A percentile compares a stretch with the other conserved stretches of the same genome.
Conservation (phyloP, 2,113 vertebrate genomes). For the Dolichotis patagonum region DNA sequence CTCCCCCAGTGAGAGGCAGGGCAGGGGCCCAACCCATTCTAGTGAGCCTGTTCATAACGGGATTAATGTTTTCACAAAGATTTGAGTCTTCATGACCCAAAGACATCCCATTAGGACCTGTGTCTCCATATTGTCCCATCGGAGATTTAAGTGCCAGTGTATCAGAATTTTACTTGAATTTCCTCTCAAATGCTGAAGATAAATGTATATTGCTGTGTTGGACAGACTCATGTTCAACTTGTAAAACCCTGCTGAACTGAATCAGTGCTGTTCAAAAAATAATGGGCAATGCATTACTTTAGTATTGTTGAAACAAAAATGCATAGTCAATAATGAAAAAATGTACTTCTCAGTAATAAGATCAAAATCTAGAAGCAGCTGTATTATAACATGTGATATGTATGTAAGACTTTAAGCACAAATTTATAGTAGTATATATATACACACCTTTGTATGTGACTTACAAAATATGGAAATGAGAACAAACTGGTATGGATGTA, state of each 20-base stretch:
- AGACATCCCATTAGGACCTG: rapidly evolving
- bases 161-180: background rate
- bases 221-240: background rate
- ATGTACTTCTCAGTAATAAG: too few species aligned
- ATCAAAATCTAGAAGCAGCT: too few species aligned
- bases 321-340: too few species aligned
- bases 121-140: background rate
- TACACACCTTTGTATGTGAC: too few species aligned
- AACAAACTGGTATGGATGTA: too few species aligned
- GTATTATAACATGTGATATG: too few species aligned
- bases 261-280: background rate
- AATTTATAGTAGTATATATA: too few species aligned
- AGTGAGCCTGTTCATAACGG: background rate
- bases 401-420: too few species aligned
- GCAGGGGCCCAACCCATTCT: rapidly evolving
- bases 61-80: background rate
- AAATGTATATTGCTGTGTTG: background rate
- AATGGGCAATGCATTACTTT: too few species aligned
- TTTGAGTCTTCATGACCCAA: background rate
- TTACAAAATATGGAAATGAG: too few species aligned
- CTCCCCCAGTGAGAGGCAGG: too few species aligned
- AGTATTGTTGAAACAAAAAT: too few species aligned
- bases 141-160: background rate
- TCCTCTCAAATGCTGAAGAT: background rate
- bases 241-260: background rate